Evolutionary conservation across 2,797 vertebrate species (phyloP), one percentile per base, ranked within the genome.

Genomic region (Acanthornis magna): DNA sequence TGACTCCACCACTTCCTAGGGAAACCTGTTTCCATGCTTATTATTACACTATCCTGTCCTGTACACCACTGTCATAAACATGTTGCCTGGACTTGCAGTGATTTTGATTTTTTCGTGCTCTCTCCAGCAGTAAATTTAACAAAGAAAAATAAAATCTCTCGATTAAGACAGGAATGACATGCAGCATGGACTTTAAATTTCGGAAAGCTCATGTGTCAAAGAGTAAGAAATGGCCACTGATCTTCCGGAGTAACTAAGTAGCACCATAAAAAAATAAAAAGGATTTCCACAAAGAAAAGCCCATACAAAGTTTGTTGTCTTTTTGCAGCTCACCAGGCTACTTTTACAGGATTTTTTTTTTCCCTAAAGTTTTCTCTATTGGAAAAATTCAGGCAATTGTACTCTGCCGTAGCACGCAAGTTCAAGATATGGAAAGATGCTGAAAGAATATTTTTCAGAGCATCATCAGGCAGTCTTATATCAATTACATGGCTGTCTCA

Each of bases 361-460:
- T 62, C 13, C 13, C 47, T 85, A 57, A 68, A 72, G 4, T 13
- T 63, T 89, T 89, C 30, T 80, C 58, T 65, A 25, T 26, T 88
- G 54, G 79, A 89, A 83, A 87, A 85, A 83, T 19, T 77, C 40
- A 83, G 42, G 38, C 61, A 92, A 77, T 88, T 74, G 40, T 60
- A 45, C 42, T 89, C 22, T 91, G 42, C 84, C 53, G 50, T 20
- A 83, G 50, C 57, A 47, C 80, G 12, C 58, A 79, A 89, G 53
- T 70, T 94, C 55, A 85, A 89, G 61, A 92, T 89, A 80, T 0
- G 0, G 38, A 94, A 91, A 83, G 68, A 61, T 77, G 38, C 70
- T 70, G n/a, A 60, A 86, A 74, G 40, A 94, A 53, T 81, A 70
- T 81, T 88, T 95, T 84, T 79, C 70, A 88, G 58, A 84, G 60